Conservation (phyloP, 2,113 vertebrate genomes). For the Hyperopisus bebe region DNA sequence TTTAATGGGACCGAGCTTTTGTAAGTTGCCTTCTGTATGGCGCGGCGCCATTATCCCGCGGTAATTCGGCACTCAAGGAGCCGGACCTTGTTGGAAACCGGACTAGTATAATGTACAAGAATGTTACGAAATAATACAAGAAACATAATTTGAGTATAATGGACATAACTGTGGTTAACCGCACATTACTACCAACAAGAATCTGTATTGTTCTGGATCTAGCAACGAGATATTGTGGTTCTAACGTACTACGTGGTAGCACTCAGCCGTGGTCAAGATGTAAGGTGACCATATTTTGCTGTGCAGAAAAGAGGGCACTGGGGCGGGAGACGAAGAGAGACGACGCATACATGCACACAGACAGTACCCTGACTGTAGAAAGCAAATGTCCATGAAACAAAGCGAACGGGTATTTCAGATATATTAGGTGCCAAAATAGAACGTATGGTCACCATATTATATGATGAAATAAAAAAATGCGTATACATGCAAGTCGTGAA, state of each 20-base stretch:
- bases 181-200: not conserved
- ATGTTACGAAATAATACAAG: not conserved
- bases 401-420: not conserved
- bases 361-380: not conserved
- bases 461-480: not conserved
- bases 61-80: constrained; percentile 54
- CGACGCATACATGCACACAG: not conserved
- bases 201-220: not conserved
- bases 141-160: not conserved
- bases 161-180: not conserved
- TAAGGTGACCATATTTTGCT: not conserved
- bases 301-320: not conserved
- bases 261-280: not conserved
- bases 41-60: constrained; percentile 65
- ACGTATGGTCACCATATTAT: not conserved
- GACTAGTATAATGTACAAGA: constrained; percentile 37
- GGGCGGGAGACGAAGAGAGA: not conserved
- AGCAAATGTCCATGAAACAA: not conserved
- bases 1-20: constrained; percentile 97
- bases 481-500: not conserved
- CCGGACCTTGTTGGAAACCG: constrained; percentile 41
- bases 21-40: constrained; percentile 95
- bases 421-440: not conserved
- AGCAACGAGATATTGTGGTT: not conserved
- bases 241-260: not conserved